These are phyloP conservation scores for Agriopis marginaria DNA, from an alignment of 2,888 invertebrate genomes.

Conservation along the genomic window DNA sequence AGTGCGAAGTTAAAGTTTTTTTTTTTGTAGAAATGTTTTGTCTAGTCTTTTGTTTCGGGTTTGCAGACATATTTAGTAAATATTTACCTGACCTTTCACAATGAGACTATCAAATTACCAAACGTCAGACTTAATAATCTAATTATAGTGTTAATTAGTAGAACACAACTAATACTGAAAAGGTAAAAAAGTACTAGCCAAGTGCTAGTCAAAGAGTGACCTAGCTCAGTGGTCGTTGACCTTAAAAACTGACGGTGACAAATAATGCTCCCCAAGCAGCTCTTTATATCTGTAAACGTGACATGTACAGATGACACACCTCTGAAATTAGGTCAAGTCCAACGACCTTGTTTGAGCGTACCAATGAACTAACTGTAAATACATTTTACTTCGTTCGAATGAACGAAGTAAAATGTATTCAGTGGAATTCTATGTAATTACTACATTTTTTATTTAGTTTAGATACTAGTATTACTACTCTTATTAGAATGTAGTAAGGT, in stretches of 20 bases:
- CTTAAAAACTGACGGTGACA: neutral
- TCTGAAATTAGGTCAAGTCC: neutral
- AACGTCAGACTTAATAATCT: neutral
- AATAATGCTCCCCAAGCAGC: neutral
- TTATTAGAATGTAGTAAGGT: no score
- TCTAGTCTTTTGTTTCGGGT: no score
- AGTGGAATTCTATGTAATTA: no score
- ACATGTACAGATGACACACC: neutral
- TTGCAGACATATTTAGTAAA: neutral
- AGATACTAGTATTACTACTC: no score
- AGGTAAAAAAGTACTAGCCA: neutral
- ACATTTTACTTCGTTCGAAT: no score
- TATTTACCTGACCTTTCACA: neutral
- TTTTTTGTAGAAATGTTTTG: no score
- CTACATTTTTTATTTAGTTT: no score
- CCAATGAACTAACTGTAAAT: neutral
- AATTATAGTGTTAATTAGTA: slow-evolving; percentile 2
- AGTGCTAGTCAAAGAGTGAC: neutral
- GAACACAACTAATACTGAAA: neutral
- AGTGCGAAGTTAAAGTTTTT: no score
- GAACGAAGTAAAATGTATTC: no score
- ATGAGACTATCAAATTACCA: neutral
- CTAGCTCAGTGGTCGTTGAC: neutral
- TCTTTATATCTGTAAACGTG: neutral
- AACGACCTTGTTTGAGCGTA: neutral